These are phyloP conservation scores for Desmodus rotundus DNA, from an alignment of 2,113 vertebrate genomes.

Conservation along the genomic window DNA sequence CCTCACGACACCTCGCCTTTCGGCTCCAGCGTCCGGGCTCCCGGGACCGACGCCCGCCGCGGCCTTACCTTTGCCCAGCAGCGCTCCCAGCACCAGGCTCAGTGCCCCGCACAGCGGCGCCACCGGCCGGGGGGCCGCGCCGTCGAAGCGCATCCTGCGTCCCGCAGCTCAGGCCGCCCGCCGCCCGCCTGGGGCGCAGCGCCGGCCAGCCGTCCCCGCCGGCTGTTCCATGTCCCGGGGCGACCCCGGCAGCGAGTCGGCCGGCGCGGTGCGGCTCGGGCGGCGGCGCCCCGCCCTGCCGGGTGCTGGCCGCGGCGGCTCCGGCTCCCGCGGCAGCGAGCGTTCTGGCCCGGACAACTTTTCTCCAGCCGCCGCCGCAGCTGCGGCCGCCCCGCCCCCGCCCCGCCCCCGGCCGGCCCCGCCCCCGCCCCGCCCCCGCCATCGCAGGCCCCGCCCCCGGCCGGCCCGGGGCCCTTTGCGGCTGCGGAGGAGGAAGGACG, in stretches of 20 bases:
- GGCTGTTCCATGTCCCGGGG: slow-evolving; percentile 46
- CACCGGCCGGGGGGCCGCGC: slow-evolving; percentile 58
- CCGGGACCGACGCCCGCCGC: not conserved
- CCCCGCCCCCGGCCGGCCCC: not conserved
- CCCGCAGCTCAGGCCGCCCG: slow-evolving; percentile 36
- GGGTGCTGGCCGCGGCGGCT: not conserved
- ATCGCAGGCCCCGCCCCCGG: not conserved
- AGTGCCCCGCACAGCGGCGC: slow-evolving; percentile 62
- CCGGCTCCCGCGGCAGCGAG: not conserved
- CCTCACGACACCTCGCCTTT: not conserved
- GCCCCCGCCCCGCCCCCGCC: not conserved
- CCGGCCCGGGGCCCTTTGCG: not conserved
- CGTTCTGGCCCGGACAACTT: slow-evolving; percentile 44
- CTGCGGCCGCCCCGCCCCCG: not conserved
- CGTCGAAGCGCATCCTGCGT: slow-evolving; percentile 68
- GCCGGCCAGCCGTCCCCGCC: not conserved
- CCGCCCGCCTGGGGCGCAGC: slow-evolving; percentile 1
- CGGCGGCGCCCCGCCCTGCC: not conserved
- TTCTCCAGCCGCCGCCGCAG: slow-evolving; percentile 2
- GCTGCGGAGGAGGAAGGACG: not conserved
- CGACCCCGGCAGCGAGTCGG: not conserved
- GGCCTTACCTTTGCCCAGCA: slow-evolving; percentile 79
- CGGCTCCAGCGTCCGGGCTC: not conserved
- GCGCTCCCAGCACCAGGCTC: slow-evolving; percentile 74
- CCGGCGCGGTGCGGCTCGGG: not conserved